These are phyloP conservation scores for Pterostichus madidus DNA, from an alignment of 2,888 invertebrate genomes.

Conservation along the genomic window DNA sequence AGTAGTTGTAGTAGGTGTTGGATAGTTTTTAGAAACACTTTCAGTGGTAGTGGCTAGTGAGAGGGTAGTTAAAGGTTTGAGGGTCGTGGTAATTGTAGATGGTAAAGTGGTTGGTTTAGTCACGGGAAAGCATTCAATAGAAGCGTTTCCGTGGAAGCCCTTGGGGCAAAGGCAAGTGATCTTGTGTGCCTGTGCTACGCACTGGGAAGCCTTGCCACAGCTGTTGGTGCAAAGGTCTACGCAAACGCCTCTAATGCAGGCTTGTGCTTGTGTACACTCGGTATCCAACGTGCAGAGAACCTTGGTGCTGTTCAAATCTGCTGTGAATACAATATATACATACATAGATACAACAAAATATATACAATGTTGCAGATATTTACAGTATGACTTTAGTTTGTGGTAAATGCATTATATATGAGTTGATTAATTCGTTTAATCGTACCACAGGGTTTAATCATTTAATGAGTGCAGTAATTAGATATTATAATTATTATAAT, in stretches of 20 bases:
- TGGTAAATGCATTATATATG: not conserved
- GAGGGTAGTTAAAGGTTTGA: slow-evolving; percentile 30
- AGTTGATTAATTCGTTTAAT: slow-evolving; percentile 59
- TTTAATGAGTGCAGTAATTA: slow-evolving; percentile 66
- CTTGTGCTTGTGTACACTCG: slow-evolving; percentile 79
- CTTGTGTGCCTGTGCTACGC: slow-evolving; percentile 78
- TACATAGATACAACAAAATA: slow-evolving; percentile 73
- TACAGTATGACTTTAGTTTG: slow-evolving; percentile 46
- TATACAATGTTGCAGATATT: slow-evolving; percentile 69
- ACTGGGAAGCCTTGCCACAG: slow-evolving; percentile 78
- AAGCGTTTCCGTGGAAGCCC: slow-evolving; percentile 79
- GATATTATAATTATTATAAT: slow-evolving; percentile 53
- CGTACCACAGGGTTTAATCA: slow-evolving; percentile 39
- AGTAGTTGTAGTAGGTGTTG: slow-evolving; percentile 61
- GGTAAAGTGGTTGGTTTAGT: slow-evolving; percentile 34
- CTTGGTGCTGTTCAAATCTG: slow-evolving; percentile 75
- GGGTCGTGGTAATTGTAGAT: slow-evolving; percentile 37
- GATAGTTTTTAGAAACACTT: slow-evolving; percentile 57
- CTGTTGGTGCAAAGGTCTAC: slow-evolving; percentile 78
- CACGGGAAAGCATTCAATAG: slow-evolving; percentile 76
- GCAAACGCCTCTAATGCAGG: slow-evolving; percentile 79
- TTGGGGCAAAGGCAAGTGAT: slow-evolving; percentile 77
- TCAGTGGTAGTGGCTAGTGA: slow-evolving; percentile 50
- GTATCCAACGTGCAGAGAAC: slow-evolving; percentile 78
- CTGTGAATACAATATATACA: slow-evolving; percentile 76